A percentile compares a stretch with the other conserved stretches of the same genome.
Conservation (phyloP, 2,797 vertebrate genomes). For the Sebastes baramenuke region DNA sequence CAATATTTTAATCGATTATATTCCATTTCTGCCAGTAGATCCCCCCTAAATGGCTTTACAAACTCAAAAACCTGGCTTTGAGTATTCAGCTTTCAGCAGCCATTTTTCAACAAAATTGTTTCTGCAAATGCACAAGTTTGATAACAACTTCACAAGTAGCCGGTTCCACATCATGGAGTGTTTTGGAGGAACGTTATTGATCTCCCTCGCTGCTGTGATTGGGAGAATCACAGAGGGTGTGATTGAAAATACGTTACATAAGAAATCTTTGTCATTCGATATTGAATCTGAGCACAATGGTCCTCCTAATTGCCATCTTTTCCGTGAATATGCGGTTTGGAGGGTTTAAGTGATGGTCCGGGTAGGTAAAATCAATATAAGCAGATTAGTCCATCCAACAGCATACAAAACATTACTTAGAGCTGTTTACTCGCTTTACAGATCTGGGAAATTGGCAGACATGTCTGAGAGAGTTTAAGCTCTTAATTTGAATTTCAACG, state of each 20-base stretch:
- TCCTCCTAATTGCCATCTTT: slow-evolving; percentile 27
- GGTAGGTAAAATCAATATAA: slow-evolving; percentile 53
- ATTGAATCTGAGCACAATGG: slow-evolving; percentile 15
- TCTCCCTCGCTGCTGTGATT: not conserved
- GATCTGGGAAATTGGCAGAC: slow-evolving; percentile 37
- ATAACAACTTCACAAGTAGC: not conserved
- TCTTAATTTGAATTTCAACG: slow-evolving; percentile 45
- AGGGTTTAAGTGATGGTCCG: slow-evolving; percentile 35
- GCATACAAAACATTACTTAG: slow-evolving; percentile 52
- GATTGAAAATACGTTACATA: slow-evolving; percentile 11
- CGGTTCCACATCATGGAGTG: not conserved
- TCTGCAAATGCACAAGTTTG: not conserved
- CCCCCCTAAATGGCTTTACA: no score
- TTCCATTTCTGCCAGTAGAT: no score
- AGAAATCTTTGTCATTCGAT: slow-evolving; percentile 4
- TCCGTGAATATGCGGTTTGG: slow-evolving; percentile 13
- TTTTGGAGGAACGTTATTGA: slow-evolving; percentile 1
- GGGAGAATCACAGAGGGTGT: not conserved
- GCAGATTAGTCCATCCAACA: slow-evolving; percentile 41
- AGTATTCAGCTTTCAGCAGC: not conserved
- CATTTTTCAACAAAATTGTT: not conserved
- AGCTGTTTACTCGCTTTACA: slow-evolving; percentile 46
- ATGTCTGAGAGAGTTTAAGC: slow-evolving; percentile 17
- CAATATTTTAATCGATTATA: no score
- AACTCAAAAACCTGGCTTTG: not conserved